These are phyloP conservation scores for Ophion ventricosus DNA, from an alignment of 2,888 invertebrate genomes.

Conservation along the genomic window DNA sequence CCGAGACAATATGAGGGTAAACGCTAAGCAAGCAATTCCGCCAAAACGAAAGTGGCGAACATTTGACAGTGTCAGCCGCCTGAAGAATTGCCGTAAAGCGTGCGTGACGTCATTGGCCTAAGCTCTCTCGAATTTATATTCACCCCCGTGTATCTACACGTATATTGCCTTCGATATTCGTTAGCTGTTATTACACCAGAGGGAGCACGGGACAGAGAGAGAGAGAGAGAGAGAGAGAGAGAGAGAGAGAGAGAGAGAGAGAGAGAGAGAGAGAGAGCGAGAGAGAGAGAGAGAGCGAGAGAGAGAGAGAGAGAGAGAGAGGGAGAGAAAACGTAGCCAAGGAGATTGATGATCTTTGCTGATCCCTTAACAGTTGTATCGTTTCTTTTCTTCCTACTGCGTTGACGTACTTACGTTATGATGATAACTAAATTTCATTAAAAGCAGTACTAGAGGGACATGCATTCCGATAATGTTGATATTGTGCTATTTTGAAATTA, in stretches of 20 bases:
- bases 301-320: not conserved
- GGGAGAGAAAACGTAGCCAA: not conserved
- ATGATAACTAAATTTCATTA: no score
- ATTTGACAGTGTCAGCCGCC: constrained; percentile 73
- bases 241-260: not conserved
- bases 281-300: not conserved
- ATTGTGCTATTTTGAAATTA: no score
- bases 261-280: not conserved
- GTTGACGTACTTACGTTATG: not conserved
- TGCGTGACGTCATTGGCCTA: constrained; percentile 63
- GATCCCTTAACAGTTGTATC: constrained; percentile 7
- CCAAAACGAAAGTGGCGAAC: constrained; percentile 63
- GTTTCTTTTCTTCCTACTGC: not conserved
- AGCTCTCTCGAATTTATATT: constrained; percentile 45
- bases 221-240: no score
- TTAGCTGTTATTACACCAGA: constrained; percentile 26
- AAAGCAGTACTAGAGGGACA: no score
- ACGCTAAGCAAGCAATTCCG: constrained; percentile 18
- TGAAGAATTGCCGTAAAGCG: constrained; percentile 33
- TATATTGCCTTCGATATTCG: constrained; percentile 22
- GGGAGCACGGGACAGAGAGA: not conserved
- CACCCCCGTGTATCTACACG: constrained; percentile 3
- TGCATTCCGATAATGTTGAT: no score
- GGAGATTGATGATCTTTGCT: constrained; percentile 19
- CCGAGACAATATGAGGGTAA: constrained; percentile 2